Base-by-base conservation (phyloP, 2,113 vertebrate genomes). In the Chinchilla lanigera region DNA sequence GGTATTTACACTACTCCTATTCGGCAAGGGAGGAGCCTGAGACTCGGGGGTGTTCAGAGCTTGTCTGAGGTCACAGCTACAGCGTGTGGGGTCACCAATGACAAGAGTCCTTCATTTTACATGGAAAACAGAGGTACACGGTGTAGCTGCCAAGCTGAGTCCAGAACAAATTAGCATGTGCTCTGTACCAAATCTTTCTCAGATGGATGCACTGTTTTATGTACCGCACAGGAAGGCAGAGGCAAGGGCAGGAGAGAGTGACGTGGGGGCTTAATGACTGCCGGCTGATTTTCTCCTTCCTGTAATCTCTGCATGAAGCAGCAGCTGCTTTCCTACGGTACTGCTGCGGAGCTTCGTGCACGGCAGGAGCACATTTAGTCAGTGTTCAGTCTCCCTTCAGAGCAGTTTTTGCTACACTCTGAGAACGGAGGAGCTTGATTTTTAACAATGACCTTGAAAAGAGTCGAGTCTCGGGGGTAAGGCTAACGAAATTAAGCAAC, bases 361-460 rank as follows among this genome's bases (percentile, higher is more conserved):
- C 0, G 78, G n/a, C 0, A 4, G 17, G 1, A 20, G 47, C 35
- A 12, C 58, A 35, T 73, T 87, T 19, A 75, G 44, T 93, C 24
- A 47, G 56, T 16, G 54, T 80, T 35, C n/a, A 26, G 63, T 38
- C 28, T 95, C 63, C 63, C 63, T 90, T 94, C 63, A 78, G 54
- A 97, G 93, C 2, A 85, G 82, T 28, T 60, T 97, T 86, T 84
- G 73, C 87, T 86, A 19, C 35, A 33, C 22, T 88, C 41, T 78
- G 83, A 88, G 78, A 26, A 28, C 77, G 71, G 54, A 83, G 71
- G 56, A 78, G 38, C 50, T 92, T 91, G 71, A 67, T 41, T 93
- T 91, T 85, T 56, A 82, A 96, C n/a, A 81, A 84, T 41, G 96
- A 75, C 86, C 73, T 93, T 91, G 90, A 63, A 41, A 90, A 90